These are phyloP conservation scores for Dicyrtoma fusca DNA, from an alignment of 2,888 invertebrate genomes.

Conservation along the genomic window DNA sequence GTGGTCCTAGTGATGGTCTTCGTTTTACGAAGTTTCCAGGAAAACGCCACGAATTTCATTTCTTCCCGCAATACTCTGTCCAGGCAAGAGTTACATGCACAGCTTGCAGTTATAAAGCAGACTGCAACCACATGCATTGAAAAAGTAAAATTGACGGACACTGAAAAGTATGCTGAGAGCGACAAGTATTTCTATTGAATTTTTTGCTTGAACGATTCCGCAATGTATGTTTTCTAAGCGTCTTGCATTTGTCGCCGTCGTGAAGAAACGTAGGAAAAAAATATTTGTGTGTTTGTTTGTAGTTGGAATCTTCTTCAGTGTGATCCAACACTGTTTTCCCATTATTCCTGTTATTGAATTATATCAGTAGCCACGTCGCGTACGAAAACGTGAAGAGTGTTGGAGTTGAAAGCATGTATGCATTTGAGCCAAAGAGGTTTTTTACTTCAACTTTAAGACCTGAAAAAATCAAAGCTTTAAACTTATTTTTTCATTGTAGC, in stretches of 20 bases:
- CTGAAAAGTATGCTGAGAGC: slow-evolving; percentile 32
- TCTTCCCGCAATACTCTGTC: not conserved
- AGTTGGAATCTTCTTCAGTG: slow-evolving; percentile 4
- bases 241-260: slow-evolving; percentile 36
- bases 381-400: too few relatives aligned
- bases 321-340: too few relatives aligned
- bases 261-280: too few relatives aligned
- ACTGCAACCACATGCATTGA: not conserved
- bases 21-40: not conserved
- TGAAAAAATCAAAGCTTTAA: too few relatives aligned
- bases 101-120: slow-evolving; percentile 2
- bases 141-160: slow-evolving; percentile 22
- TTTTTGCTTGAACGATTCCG: slow-evolving; percentile 36
- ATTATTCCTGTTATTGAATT: too few relatives aligned
- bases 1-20: too few relatives aligned
- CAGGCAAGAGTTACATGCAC: not conserved
- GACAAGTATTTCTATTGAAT: slow-evolving; percentile 40
- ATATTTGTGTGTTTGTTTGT: not conserved
- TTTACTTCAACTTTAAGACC: too few relatives aligned
- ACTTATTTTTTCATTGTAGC: too few relatives aligned
- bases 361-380: too few relatives aligned
- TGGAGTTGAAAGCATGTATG: too few relatives aligned
- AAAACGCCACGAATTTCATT: slow-evolving; percentile 1
- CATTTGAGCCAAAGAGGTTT: too few relatives aligned
- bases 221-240: slow-evolving; percentile 15